Percentiles rank a stretch among this genome's conserved stretches.
Evolutionary conservation across 2,888 invertebrate species (phyloP).

Genomic region (Andrena chrysosceles): DNA sequence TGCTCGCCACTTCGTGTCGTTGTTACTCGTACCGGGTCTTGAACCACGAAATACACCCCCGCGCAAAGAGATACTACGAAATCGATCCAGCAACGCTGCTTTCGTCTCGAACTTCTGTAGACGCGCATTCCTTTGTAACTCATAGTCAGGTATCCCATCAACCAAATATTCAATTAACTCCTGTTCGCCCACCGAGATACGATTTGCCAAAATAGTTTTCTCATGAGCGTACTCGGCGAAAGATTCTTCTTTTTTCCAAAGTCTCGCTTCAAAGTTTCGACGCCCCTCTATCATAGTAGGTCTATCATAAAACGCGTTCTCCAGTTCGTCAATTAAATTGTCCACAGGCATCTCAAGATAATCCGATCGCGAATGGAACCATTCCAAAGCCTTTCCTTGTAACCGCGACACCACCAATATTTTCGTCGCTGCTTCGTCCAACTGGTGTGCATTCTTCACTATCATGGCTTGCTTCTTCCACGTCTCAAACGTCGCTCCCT

Average conservation of each 20-base stretch:
- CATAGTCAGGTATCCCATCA: conserved; percentile 11
- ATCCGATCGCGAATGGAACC: conserved; percentile 15
- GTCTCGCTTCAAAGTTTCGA: not conserved
- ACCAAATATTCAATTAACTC: conserved; percentile 9
- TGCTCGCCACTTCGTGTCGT: too few relatives aligned
- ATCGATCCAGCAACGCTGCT: too few relatives aligned
- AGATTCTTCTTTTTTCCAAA: conserved; percentile 10
- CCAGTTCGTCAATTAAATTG: not conserved
- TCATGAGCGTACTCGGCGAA: conserved; percentile 7
- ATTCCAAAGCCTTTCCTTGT: not conserved
- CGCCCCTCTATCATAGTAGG: not conserved
- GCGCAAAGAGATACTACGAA: too few relatives aligned
- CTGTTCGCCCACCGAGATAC: not conserved
- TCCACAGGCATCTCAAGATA: not conserved
- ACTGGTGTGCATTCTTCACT: not conserved
- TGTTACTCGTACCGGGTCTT: too few relatives aligned
- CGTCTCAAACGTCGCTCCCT: not conserved
- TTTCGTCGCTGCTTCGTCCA: not conserved
- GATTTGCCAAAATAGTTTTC: conserved; percentile 19
- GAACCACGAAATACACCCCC: too few relatives aligned
- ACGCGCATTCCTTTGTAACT: too few relatives aligned
- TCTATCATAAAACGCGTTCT: not conserved
- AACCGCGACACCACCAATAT: conserved; percentile 1
- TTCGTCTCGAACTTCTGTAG: too few relatives aligned
- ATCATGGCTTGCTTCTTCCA: not conserved